Evolutionary conservation across 2,888 invertebrate genomes (phyloP), one percentile per base, ranked within the genome.

Genomic region (Ennomos erosarius): DNA sequence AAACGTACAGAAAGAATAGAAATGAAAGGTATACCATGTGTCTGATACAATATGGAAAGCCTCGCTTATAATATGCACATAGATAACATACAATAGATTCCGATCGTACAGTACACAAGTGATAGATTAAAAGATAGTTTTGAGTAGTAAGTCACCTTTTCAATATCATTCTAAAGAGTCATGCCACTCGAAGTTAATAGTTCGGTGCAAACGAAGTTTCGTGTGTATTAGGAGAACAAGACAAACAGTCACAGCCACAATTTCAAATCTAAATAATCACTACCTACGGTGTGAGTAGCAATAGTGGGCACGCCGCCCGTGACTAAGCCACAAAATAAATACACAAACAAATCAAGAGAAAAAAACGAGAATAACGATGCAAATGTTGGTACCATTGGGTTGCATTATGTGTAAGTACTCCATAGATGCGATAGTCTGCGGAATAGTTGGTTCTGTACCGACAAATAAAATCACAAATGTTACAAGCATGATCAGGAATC

Each of bases 81-180:
- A 26, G 26, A 78, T 77, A 82, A 84, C 82, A 85, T 78, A 80
- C 76, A 79, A 70, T 73, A 80, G 75, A 73, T 65, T 73, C 76
- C 80, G 79, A 68, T 74, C 68, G 78, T 75, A 81, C 76, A 78
- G 72, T 76, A 72, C 82, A 78, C 76, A 82, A 59, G 83, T 82
- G 84, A 85, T 79, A 86, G 78, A 80, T 73, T 73, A 77, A 81
- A 82, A 92, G 92, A 86, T 89, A 93, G 94, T 94, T 94, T 94
- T 94, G 94, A 94, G 94, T 95, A 95, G 95, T 95, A 95, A 94
- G 94, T 94, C 95, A 95, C 94, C 95, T 93, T 93, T 92, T 82
- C 62, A 71, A 75, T 75, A 75, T 70, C 75, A 56, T 65, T 52
- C 80, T 78, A 82, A 84, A 77, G 71, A 81, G 79, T 80, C 90